Base-by-base conservation (phyloP, 2,888 invertebrate genomes). In the Lasiommata megera region DNA sequence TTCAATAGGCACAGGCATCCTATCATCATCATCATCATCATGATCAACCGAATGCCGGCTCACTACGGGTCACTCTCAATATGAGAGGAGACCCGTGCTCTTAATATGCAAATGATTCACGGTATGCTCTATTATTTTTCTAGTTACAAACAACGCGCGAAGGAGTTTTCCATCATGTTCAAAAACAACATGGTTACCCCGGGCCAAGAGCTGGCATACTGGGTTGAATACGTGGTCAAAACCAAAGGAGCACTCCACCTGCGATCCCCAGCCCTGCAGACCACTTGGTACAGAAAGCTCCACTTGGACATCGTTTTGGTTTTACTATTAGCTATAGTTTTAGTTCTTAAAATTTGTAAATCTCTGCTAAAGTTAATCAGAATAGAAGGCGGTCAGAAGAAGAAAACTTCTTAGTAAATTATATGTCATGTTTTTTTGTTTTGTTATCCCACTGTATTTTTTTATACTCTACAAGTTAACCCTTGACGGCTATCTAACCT, bases 141-240 rank as follows among this genome's bases (percentile, higher is more conserved):
- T 66, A 84, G 84, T 34, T 84, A 82, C 43, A 57, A 63, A 1
- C 52, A 72, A 34, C 74, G 60, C 28, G 77, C 67, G 0, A 74
- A 77, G 46, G 76, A 79, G 9, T 57, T 79, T 1, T 83, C 82
- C 0, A 34, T 63, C 6, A 69, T 80, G 1, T 80, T 77, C 62
- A 80, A 82, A 63, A 72, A 82, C 52, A 71, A 77, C 9, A 71
- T 75, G 1, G 41, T 65, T 11, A 56, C 70, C 0, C 79, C 84
- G 0, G 75, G 71, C 1, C 64, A 66, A 0, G 78, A 76, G 47
- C 31, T 84, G 23, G 72, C 74, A 2, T 75, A 77, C 62, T 84
- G 84, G 82, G 74, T 81, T 1, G 73, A 77, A 40, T 81, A 84
- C 59, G 82, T 81, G 6, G 66, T 77, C 3, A 63, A 63, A 14